Evolutionary conservation across 2,888 invertebrate genomes (phyloP), one percentile per base, ranked within the genome.

Genomic region (Atethmia centrago): DNA sequence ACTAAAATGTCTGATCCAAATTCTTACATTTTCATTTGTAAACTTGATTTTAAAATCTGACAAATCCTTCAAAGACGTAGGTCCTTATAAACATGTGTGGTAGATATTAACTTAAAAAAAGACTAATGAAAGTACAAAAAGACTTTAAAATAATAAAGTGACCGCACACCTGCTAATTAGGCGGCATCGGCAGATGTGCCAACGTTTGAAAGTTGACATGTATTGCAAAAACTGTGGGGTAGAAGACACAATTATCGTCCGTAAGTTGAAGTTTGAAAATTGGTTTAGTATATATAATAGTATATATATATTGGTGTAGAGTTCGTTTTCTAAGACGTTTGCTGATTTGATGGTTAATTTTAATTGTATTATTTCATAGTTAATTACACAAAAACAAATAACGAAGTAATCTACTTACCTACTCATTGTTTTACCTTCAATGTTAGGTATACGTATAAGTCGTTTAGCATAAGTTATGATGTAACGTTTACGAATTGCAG

Each of bases 141-240:
- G n/a, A 31, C 59, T 77, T 77, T 56, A 65, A n/a, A 71, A 67
- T 67, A 66, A 66, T 75, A 77, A 74, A 76, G n/a, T 63, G 59
- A 62, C 10, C 66, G 53, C 70, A 83, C 87, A 86, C 87, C 86
- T 86, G 86, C 87, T 86, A 84, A 86, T 86, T 84, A 87, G 84
- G 66, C 72, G 65, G 65, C 25, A 69, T 67, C 69, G 81, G 84
- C 86, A 86, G 87, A 86, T 86, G 86, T 80, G 73, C 70, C 74
- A 69, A 75, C 77, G 64, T 86, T 84, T 87, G 82, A 86, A 87
- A 86, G 86, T 84, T 83, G 87, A 82, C 87, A 87, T 82, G 78
- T 67, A 49, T 77, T 62, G 71, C 76, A 85, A 86, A 81, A 87
- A 79, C 55, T 69, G 19, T 71, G 69, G 66, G 87, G 87, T 64